Evolutionary conservation across 2,888 invertebrate species (phyloP).

Genomic region (Stictocephala bisonia): DNA sequence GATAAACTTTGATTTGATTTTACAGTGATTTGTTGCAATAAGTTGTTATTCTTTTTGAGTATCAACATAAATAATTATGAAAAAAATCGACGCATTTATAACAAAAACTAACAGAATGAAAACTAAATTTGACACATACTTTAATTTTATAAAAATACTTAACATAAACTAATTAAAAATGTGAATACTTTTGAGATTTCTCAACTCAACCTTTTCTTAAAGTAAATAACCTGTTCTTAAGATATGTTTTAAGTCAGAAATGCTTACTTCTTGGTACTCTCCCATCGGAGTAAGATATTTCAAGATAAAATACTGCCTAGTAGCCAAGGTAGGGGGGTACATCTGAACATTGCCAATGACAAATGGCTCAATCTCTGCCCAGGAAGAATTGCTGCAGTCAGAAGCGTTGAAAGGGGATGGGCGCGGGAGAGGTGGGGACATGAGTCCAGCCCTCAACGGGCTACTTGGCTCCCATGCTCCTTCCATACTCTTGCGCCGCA

Average conservation of each 20-base stretch:
- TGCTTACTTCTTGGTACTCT: constrained; percentile 90
- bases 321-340: constrained; percentile 88
- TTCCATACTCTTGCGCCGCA: constrained; percentile 39
- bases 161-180: neutral
- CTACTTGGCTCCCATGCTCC: constrained; percentile 61
- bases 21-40: too few relatives aligned
- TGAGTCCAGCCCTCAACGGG: constrained; percentile 63
- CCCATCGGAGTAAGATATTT: constrained; percentile 97
- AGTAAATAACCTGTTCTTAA: neutral
- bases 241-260: too few relatives aligned
- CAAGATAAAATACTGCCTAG: constrained; percentile 92
- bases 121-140: too few relatives aligned
- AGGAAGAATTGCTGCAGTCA: constrained; percentile 86
- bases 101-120: too few relatives aligned
- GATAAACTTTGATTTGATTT: too few relatives aligned
- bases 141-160: neutral
- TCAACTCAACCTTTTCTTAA: too few relatives aligned
- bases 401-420: constrained; percentile 51
- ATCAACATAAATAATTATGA: too few relatives aligned
- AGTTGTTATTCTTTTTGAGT: too few relatives aligned
- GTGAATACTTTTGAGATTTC: neutral
- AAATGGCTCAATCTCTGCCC: constrained; percentile 90
- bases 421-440: constrained; percentile 63
- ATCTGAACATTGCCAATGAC: constrained; percentile 92
- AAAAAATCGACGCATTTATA: too few relatives aligned